Percentiles rank a stretch among this genome's conserved stretches.
phyloP scores from a whole-genome alignment of 2,888 invertebrate species.

The Cephonodes hylas region DNA sequence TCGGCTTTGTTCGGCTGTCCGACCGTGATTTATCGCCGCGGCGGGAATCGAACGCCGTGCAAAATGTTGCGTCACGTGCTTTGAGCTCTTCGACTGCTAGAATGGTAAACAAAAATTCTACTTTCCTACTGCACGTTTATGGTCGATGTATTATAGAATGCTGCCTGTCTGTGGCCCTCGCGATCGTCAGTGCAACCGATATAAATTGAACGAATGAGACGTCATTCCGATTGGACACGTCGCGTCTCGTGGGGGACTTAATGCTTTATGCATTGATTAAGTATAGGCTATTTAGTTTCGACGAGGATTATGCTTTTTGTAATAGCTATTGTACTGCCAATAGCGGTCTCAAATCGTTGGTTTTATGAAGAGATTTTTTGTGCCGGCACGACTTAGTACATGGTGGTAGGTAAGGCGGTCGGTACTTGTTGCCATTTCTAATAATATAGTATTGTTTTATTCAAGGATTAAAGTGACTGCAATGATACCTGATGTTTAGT shows the following conservation, averaged over 20 bases:
- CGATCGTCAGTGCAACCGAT: constrained; percentile 43
- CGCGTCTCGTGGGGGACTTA: constrained; percentile 62
- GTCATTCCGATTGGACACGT: constrained; percentile 76
- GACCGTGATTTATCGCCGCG: constrained; percentile 62
- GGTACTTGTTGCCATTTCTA: too few relatives aligned
- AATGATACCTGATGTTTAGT: too few relatives aligned
- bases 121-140: not conserved
- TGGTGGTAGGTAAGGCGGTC: too few relatives aligned
- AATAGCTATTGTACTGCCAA: not conserved
- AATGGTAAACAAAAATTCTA: constrained; percentile 4
- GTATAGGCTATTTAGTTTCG: constrained; percentile 66
- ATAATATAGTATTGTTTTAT: too few relatives aligned
- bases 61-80: constrained; percentile 75
- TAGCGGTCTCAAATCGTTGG: not conserved
- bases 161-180: constrained; percentile 17
- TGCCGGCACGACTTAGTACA: too few relatives aligned
- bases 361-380: not conserved
- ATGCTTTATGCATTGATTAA: constrained; percentile 71
- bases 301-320: constrained; percentile 52
- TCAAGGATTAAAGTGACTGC: too few relatives aligned
- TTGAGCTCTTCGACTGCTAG: constrained; percentile 42
- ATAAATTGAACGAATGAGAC: constrained; percentile 78
- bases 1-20: constrained; percentile 77
- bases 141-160: constrained; percentile 18
- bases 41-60: constrained; percentile 65